phyloP scores from a whole-genome alignment of 2,797 vertebrate genomes.

The Aphelocoma californica region DNA sequence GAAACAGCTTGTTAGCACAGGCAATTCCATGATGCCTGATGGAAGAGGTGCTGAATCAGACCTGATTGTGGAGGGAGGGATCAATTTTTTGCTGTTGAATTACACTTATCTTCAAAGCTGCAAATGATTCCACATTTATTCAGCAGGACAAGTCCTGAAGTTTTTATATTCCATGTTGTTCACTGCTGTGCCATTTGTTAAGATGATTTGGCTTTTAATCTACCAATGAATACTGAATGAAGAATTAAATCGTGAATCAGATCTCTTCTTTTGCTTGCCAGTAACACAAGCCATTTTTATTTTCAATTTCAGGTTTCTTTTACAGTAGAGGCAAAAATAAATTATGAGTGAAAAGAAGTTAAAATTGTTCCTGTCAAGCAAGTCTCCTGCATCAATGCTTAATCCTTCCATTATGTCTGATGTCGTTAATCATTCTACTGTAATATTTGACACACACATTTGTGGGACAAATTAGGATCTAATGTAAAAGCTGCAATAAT shows the following conservation, averaged over 20 bases:
- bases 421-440: not conserved
- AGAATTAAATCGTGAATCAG: not conserved
- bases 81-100: not conserved
- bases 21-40: not conserved
- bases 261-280: not conserved
- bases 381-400: not conserved
- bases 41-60: slow-evolving; percentile 29
- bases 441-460: not conserved
- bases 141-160: not conserved
- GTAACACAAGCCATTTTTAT: slow-evolving; percentile 11
- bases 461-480: not conserved
- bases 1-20: not conserved
- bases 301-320: slow-evolving; percentile 30
- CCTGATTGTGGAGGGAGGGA: not conserved
- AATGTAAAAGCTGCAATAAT: slow-evolving; percentile 17
- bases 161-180: not conserved
- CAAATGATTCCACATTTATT: not conserved
- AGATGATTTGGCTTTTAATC: slow-evolving; percentile 48
- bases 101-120: not conserved
- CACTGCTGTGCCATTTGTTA: not conserved
- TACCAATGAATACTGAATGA: slow-evolving; percentile 31
- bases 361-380: not conserved
- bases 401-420: not conserved
- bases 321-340: slow-evolving; percentile 31
- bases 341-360: slow-evolving; percentile 16